Percentiles rank a stretch among this genome's conserved stretches.
phyloP scores from a whole-genome alignment of 2,888 invertebrate genomes.

The Drosophila atripex region DNA sequence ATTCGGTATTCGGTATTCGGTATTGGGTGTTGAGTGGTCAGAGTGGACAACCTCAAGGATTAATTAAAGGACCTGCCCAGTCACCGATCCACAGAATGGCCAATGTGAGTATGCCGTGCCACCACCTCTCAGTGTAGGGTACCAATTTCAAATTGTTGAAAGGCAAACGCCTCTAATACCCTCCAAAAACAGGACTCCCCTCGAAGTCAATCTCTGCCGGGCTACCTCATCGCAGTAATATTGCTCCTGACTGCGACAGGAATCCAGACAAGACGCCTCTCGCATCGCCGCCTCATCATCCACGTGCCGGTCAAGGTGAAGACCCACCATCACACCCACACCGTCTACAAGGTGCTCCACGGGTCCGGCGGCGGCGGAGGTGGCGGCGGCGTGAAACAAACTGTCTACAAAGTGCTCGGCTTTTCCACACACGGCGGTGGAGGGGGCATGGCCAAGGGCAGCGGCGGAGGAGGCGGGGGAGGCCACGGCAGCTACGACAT shows the following conservation, averaged over 20 bases:
- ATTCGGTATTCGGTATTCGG: slow-evolving; percentile 42
- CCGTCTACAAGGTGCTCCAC: slow-evolving; percentile 89
- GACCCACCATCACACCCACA: slow-evolving; percentile 90
- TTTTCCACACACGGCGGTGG: slow-evolving; percentile 52
- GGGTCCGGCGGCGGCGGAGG: slow-evolving; percentile 85
- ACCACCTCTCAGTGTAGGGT: neutral
- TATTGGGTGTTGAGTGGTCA: slow-evolving; percentile 3
- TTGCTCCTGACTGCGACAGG: slow-evolving; percentile 51
- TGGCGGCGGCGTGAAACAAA: slow-evolving; percentile 83
- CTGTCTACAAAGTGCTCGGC: slow-evolving; percentile 76
- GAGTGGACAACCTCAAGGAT: slow-evolving; percentile 37
- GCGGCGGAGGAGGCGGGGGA: slow-evolving; percentile 84
- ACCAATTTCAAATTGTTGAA: neutral
- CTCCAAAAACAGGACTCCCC: slow-evolving; percentile 8
- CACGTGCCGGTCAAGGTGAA: slow-evolving; percentile 92
- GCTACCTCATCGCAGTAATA: slow-evolving; percentile 43
- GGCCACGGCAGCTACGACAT: slow-evolving; percentile 77
- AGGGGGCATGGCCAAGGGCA: slow-evolving; percentile 60
- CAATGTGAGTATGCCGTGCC: slow-evolving; percentile 4
- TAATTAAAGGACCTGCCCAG: slow-evolving; percentile 38
- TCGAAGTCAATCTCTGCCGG: slow-evolving; percentile 16
- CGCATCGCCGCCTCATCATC: slow-evolving; percentile 89
- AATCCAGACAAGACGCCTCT: slow-evolving; percentile 78
- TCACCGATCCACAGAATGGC: slow-evolving; percentile 1
- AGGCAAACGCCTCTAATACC: neutral